Base-by-base conservation (phyloP, 2,797 vertebrate species). In the Eulemur albifrons region DNA sequence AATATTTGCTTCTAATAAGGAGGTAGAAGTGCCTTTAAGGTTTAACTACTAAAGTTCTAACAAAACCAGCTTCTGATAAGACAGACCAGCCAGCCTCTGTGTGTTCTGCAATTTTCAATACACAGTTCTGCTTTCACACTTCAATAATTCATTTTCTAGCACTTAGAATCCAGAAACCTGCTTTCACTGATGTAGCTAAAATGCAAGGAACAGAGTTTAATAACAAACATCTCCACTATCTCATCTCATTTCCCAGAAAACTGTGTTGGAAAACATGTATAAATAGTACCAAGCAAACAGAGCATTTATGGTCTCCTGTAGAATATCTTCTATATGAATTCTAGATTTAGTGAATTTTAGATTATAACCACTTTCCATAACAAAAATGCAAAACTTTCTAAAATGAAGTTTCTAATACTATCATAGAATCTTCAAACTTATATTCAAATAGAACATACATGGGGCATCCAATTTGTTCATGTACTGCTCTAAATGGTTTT, bases 101-200 rank as follows among this genome's bases (percentile, higher is more conserved):
- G 0, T 97, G 70, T 86, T 96, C 96, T 97, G 43, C 86, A 93
- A 90, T 97, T 96, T 57, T 95, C 95, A 96, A 69, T 48, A 11
- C 38, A 88, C 7, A 85, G 59, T 89, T 93, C 57, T 0, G 9
- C 87, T 79, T 96, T 96, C 86, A 57, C 77, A 84, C 80, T 97
- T 95, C 63, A 98, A 90, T 97, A 96, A 95, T 84, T 95, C 83
- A 96, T 90, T 97, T 65, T 96, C 21, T 87, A 86, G 45, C 79
- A 96, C 61, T 27, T 88, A 94, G 97, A 98, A 97, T 94, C 84
- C 5, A 65, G 63, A 97, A 97, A 96, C 80, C 79, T 81, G 21
- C 84, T 94, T 97, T 97, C 90, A 95, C 80, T 40, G 50, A 67
- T 97, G 95, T 61, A 43, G 17, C 52, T 96, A 80, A 96, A 98